These are phyloP conservation scores for Tholera decimalis DNA, from an alignment of 2,888 invertebrate species.

Conservation along the genomic window DNA sequence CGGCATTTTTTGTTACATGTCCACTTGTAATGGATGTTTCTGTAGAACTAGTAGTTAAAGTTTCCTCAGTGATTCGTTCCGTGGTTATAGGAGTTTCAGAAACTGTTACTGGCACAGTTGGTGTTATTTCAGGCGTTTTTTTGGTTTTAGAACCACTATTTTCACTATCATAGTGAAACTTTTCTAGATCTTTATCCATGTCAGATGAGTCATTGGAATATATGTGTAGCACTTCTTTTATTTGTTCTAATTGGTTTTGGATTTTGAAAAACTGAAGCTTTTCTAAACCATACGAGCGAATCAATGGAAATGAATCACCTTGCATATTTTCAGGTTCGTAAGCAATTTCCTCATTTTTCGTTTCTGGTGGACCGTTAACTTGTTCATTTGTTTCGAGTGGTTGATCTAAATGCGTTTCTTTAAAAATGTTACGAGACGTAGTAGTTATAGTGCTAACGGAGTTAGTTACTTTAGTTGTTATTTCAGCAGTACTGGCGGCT, in stretches of 20 bases:
- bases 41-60: conserved; percentile 16
- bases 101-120: conserved; percentile 42
- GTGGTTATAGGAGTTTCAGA: conserved; percentile 54
- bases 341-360: conserved; percentile 71
- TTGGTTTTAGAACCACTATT: conserved; percentile 45
- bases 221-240: conserved; percentile 84
- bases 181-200: conserved; percentile 74
- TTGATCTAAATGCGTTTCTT: conserved; percentile 64
- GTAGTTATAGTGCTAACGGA: conserved; percentile 42
- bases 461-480: conserved; percentile 52
- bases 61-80: conserved; percentile 19
- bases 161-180: conserved; percentile 81
- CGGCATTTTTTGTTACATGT: conserved; percentile 64
- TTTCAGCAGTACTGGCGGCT: conserved; percentile 41
- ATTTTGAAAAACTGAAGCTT: conserved; percentile 84
- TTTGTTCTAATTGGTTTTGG: conserved; percentile 80
- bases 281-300: conserved; percentile 85
- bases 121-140: conserved; percentile 13
- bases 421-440: conserved; percentile 45
- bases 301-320: conserved; percentile 83
- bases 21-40: conserved; percentile 65
- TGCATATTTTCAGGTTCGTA: conserved; percentile 87
- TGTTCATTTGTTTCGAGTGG: conserved; percentile 70
- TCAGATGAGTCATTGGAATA: conserved; percentile 80
- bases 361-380: conserved; percentile 46